Evolutionary conservation across 2,113 vertebrate species (phyloP), one percentile per base, ranked within the genome.

Genomic region (Phalacrocorax carbo): DNA sequence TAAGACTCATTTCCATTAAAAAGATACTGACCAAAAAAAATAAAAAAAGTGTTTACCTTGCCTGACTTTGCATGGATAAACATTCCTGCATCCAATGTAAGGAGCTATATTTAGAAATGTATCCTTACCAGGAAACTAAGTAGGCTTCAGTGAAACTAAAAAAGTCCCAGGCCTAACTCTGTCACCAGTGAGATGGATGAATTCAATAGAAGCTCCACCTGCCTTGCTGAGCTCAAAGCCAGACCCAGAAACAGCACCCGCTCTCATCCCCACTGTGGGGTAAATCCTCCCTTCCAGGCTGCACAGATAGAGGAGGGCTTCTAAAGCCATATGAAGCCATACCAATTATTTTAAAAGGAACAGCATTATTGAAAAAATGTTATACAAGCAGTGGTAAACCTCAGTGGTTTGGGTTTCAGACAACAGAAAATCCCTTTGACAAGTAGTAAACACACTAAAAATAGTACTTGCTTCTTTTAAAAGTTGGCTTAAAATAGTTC

Each of bases 301-400:
- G 68, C 55, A 60, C 16, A 51, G 76, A 76, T 12, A 79, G 40
- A 69, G 21, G 15, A 85, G 58, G 29, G 71, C 27, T 90, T 58
- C 75, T 61, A 72, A 93, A 97, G 94, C 87, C 94, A 89, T 94
- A 80, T 92, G 88, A 98, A 97, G 91, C 80, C 44, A 89, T 82
- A 85, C 18, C 40, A 68, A 71, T 88, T 82, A 77, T 93, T 94
- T 72, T n/a, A 93, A 96, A 97, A 86, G 77, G 55, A 95, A 81
- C 48, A 64, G 80, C 81, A 84, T 94, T 97, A 98, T 95, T 95
- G 97, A 98, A 98, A 97, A 97, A 98, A 96, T 97, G 97, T 97
- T 98, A 97, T 97, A 98, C 97, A 98, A 98, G 97, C 94, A 97
- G 97, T 96, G 98, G 98, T 98, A 98, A 98, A 98, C 98, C 98